Conservation (phyloP, 2,113 vertebrate genomes). For the Chloropsis cyanopogon region DNA sequence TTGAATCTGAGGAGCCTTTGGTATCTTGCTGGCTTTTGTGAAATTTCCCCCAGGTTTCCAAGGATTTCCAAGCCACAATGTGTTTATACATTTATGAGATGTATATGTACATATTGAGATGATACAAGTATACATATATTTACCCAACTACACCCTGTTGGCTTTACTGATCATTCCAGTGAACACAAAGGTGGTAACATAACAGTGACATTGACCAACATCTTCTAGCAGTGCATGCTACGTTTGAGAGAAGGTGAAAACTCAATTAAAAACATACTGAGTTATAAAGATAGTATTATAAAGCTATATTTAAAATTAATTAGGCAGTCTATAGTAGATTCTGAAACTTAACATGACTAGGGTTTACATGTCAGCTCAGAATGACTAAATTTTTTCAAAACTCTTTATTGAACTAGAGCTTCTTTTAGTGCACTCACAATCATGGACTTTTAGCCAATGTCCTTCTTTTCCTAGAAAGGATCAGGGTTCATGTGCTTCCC, state of each 20-base stretch:
- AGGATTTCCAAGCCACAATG: not conserved
- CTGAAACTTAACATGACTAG: not conserved
- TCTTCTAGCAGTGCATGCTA: not conserved
- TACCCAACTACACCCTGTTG: not conserved
- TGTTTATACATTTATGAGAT: not conserved
- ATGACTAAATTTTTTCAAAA: not conserved
- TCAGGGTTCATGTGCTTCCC: not conserved
- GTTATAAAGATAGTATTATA: not conserved
- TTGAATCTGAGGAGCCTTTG: not conserved
- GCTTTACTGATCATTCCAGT: not conserved
- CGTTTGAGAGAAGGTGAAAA: not conserved
- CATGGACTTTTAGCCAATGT: not conserved
- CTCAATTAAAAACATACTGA: not conserved
- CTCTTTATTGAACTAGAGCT: not conserved
- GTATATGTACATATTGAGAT: accelerated
- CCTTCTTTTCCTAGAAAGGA: not conserved
- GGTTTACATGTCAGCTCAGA: not conserved
- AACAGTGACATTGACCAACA: not conserved
- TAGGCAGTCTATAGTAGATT: not conserved
- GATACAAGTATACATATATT: not conserved
- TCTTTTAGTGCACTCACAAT: not conserved
- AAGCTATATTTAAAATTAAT: not conserved
- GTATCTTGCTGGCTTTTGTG: not conserved
- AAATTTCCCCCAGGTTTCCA: not conserved
- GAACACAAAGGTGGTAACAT: not conserved